phyloP scores from a whole-genome alignment of 2,888 invertebrate species.

The Amphipyra berbera region DNA sequence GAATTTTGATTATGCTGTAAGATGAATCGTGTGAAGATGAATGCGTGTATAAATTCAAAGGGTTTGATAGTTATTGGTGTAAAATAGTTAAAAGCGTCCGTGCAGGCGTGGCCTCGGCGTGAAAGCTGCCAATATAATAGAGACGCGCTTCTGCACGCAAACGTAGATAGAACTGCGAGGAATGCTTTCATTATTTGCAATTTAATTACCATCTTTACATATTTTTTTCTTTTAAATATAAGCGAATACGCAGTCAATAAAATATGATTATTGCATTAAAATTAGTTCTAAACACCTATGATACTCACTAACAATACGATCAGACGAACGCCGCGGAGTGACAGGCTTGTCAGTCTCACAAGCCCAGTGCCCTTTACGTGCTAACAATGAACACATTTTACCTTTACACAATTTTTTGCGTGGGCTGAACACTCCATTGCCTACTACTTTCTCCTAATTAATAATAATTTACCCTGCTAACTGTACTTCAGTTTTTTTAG shows the following conservation, averaged over 20 bases:
- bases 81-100: conserved; percentile 34
- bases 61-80: conserved; percentile 47
- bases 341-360: conserved; percentile 24
- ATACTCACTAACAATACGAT: conserved; percentile 4
- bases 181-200: conserved; percentile 27
- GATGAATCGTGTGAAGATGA: conserved; percentile 15
- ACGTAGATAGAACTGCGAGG: not conserved
- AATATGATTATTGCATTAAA: conserved; percentile 3
- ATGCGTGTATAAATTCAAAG: conserved; percentile 18
- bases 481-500: conserved; percentile 46
- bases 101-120: conserved; percentile 46
- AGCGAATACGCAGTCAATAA: not conserved
- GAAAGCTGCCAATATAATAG: conserved; percentile 22
- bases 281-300: conserved; percentile 12
- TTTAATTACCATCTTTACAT: conserved; percentile 30
- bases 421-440: conserved; percentile 62
- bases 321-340: conserved; percentile 16
- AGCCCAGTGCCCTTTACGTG: conserved; percentile 78
- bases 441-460: conserved; percentile 82
- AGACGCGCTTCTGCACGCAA: conserved; percentile 27
- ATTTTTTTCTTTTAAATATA: no score
- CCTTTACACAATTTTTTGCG: conserved; percentile 69
- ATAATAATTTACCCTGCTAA: conserved; percentile 62
- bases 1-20: conserved; percentile 4
- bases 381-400: conserved; percentile 59